phyloP scores from a whole-genome alignment of 2,797 vertebrate species.

The Coregonus suidteri region DNA sequence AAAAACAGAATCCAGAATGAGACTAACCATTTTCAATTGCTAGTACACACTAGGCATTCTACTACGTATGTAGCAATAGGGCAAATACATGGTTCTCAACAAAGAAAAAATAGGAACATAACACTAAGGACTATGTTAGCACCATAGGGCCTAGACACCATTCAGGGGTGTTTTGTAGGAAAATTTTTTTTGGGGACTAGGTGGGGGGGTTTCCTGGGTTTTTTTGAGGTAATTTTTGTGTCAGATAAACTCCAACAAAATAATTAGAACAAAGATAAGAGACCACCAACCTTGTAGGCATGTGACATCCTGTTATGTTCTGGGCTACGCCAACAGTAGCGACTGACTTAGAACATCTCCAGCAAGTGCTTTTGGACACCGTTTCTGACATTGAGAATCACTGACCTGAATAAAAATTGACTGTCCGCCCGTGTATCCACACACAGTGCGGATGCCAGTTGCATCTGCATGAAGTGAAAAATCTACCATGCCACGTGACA shows the following conservation, averaged over 20 bases:
- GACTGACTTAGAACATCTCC: conserved; percentile 49
- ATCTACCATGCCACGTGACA: conserved; percentile 26
- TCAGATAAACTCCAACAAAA: neutral
- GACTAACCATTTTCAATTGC: neutral
- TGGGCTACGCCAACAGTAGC: conserved; percentile 31
- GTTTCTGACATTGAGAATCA: conserved; percentile 43
- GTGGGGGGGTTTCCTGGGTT: too few relatives aligned
- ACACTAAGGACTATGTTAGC: neutral
- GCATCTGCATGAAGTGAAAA: conserved; percentile 20
- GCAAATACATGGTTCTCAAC: neutral
- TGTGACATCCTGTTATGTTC: conserved; percentile 33
- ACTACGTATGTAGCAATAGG: neutral
- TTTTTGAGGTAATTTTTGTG: neutral
- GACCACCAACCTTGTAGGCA: neutral
- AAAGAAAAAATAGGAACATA: too few relatives aligned
- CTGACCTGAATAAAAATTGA: conserved; percentile 64
- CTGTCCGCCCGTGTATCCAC: conserved; percentile 26
- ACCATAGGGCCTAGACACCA: too few relatives aligned
- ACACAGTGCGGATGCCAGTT: neutral
- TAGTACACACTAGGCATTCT: neutral
- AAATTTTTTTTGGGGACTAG: too few relatives aligned
- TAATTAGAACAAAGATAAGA: neutral
- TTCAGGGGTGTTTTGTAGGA: too few relatives aligned
- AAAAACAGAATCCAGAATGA: neutral
- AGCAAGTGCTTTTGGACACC: conserved; percentile 49